Conservation (phyloP, 2,113 vertebrate species). For the Pseudonaja textilis region DNA sequence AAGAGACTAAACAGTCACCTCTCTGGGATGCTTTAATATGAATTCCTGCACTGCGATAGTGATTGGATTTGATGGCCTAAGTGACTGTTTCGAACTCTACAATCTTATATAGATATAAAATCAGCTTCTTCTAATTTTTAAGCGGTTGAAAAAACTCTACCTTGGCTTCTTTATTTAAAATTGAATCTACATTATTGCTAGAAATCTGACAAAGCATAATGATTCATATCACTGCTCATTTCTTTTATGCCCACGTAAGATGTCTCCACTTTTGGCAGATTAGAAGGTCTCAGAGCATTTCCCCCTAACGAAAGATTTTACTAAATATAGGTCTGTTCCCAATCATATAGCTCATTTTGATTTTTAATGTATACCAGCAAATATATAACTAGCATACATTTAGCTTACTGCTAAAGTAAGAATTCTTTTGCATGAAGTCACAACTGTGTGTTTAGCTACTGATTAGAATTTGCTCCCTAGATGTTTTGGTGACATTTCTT, state of each 20-base stretch:
- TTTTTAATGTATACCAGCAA: background rate
- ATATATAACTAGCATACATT: background rate
- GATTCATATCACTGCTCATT: slow-evolving; percentile 16
- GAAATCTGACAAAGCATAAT: background rate
- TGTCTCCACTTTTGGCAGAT: slow-evolving; percentile 33
- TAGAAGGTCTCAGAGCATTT: slow-evolving; percentile 27
- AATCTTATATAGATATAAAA: background rate
- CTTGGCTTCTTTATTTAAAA: background rate
- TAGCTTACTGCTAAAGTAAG: background rate
- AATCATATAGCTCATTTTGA: slow-evolving; percentile 12
- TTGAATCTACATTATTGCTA: background rate
- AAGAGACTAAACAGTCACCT: background rate
- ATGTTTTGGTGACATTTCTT: background rate
- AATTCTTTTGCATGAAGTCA: slow-evolving; percentile 1
- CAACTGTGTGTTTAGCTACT: rapidly evolving
- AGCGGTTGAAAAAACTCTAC: background rate
- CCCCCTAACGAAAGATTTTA: background rate
- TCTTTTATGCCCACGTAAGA: background rate
- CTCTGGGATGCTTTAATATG: background rate
- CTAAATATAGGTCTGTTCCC: background rate
- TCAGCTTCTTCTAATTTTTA: background rate
- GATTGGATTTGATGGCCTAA: background rate
- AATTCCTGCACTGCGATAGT: background rate
- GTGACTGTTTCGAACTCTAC: background rate
- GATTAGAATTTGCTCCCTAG: background rate